Evolutionary conservation across 1,140 invertebrate genomes (phyloP).

Genomic region (Lepidurus packardi): DNA sequence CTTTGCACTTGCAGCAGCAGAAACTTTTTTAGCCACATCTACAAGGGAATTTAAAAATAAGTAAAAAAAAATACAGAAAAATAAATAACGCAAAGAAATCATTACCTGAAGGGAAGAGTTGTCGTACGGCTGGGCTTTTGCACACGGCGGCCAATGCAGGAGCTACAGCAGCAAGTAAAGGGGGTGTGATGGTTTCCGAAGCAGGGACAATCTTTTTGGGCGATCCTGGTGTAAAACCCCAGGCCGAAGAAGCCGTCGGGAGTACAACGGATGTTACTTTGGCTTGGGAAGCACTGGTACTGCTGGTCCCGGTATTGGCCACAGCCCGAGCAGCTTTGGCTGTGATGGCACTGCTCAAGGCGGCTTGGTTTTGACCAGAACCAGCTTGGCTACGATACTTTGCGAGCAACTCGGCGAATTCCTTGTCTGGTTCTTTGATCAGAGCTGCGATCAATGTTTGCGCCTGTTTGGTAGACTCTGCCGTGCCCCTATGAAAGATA

Average conservation of each 20-base stretch:
- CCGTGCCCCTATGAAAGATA: conserved; percentile 61
- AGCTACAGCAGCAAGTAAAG: conserved; percentile 24
- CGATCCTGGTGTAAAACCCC: conserved; percentile 25
- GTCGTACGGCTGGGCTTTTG: conserved; percentile 39
- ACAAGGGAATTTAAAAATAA: not conserved
- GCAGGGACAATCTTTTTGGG: conserved; percentile 30
- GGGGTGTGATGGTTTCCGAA: conserved; percentile 34
- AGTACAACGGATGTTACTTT: conserved; percentile 33
- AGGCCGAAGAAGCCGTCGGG: conserved; percentile 42
- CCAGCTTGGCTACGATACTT: conserved; percentile 50
- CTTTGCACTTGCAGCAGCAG: conserved; percentile 6
- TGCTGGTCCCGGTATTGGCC: conserved; percentile 31
- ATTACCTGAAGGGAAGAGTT: conserved; percentile 31
- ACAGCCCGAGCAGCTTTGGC: conserved; percentile 27
- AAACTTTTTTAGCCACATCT: not conserved
- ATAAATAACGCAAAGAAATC: not conserved
- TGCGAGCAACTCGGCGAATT: conserved; percentile 75
- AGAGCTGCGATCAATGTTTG: conserved; percentile 75
- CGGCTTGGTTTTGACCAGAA: conserved; percentile 26
- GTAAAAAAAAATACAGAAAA: not conserved
- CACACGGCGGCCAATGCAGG: conserved; percentile 34
- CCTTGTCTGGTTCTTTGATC: conserved; percentile 88
- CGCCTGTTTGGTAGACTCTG: conserved; percentile 84
- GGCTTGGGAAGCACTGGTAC: conserved; percentile 32
- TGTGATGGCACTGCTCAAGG: conserved; percentile 28